phyloP scores from a whole-genome alignment of 2,888 invertebrate species.

The Rambutsinella grinnellia region DNA sequence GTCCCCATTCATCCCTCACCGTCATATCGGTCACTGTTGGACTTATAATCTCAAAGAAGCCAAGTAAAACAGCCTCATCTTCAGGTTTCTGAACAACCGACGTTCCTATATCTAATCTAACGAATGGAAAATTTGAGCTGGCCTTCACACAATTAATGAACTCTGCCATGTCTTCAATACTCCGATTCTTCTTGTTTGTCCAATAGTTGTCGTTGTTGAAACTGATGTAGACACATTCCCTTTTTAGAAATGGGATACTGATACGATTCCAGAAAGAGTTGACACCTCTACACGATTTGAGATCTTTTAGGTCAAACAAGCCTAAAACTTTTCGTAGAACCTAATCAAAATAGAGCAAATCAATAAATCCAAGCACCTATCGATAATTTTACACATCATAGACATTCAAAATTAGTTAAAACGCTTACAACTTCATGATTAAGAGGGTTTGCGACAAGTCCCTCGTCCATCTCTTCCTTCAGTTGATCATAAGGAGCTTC shows the following conservation, averaged over 20 bases:
- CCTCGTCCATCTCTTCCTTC: neutral
- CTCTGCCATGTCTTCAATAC: slow-evolving; percentile 51
- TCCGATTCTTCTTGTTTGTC: slow-evolving; percentile 58
- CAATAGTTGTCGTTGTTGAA: slow-evolving; percentile 61
- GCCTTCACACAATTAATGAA: slow-evolving; percentile 39
- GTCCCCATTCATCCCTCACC: slow-evolving; percentile 55
- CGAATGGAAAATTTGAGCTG: slow-evolving; percentile 51
- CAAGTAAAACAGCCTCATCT: slow-evolving; percentile 25
- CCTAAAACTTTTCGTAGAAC: slow-evolving; percentile 45
- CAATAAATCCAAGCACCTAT: slow-evolving; percentile 5
- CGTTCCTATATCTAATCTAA: slow-evolving; percentile 53
- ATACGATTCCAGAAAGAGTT: slow-evolving; percentile 52
- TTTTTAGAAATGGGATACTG: slow-evolving; percentile 30
- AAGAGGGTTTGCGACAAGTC: neutral
- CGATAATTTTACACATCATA: neutral
- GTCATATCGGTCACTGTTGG: slow-evolving; percentile 39
- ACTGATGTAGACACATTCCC: slow-evolving; percentile 37
- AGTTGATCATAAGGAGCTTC: too few species aligned
- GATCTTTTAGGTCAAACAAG: slow-evolving; percentile 29
- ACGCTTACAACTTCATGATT: neutral
- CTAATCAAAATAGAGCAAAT: slow-evolving; percentile 20
- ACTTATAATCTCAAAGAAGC: slow-evolving; percentile 41
- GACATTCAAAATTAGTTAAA: neutral
- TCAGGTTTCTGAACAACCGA: slow-evolving; percentile 34
- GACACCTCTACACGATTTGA: slow-evolving; percentile 51